Evolutionary conservation across 2,888 invertebrate species (phyloP).

Genomic region (Sarcophaga subvicina): DNA sequence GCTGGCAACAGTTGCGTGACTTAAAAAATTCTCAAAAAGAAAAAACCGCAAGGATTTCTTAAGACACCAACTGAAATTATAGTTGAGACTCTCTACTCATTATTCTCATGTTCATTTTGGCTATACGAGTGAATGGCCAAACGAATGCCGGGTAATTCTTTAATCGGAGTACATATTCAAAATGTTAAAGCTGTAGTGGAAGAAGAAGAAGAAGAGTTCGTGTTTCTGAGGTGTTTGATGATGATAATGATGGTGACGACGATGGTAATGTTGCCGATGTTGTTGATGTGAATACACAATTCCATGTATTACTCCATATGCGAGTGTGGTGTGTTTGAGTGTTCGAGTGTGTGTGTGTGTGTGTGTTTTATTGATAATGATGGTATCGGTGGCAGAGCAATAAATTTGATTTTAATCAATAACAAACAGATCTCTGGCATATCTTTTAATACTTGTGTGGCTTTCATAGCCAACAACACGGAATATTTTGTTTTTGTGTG

Average conservation of each 20-base stretch:
- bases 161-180: conserved; percentile 20
- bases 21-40: background rate
- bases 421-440: conserved; percentile 69
- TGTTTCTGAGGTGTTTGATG: conserved; percentile 46
- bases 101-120: too few relatives aligned
- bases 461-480: conserved; percentile 53
- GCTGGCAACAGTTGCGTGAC: conserved; percentile 51
- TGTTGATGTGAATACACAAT: conserved; percentile 19
- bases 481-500: conserved; percentile 33
- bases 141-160: conserved; percentile 11
- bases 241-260: conserved; percentile 18
- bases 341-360: conserved; percentile 55
- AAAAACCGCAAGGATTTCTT: conserved; percentile 17
- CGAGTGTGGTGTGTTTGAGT: conserved; percentile 29
- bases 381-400: conserved; percentile 65
- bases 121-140: too few relatives aligned
- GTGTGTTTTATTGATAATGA: conserved; percentile 58
- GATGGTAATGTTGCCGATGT: conserved; percentile 7
- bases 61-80: conserved; percentile 24
- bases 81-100: background rate
- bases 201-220: conserved; percentile 13
- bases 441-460: conserved; percentile 65
- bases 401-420: conserved; percentile 70
- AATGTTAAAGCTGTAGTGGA: conserved; percentile 2
- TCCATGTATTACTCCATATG: background rate